phyloP scores from a whole-genome alignment of 1,140 invertebrate genomes.

The Apolygus lucorum region DNA sequence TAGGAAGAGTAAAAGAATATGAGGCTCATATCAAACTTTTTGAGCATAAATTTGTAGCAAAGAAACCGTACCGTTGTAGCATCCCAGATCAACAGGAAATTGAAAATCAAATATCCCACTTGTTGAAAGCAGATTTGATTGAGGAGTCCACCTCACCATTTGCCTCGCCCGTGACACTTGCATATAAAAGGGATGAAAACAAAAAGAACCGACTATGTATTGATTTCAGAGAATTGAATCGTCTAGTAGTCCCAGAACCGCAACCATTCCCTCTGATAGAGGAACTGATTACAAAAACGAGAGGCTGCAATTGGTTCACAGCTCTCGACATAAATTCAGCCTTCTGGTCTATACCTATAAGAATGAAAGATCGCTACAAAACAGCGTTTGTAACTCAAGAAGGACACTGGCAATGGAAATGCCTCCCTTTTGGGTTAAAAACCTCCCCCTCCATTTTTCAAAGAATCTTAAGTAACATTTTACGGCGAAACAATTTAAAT shows the following conservation, averaged over 20 bases:
- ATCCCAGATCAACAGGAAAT: conserved; percentile 38
- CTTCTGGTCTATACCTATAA: conserved; percentile 39
- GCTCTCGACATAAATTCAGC: conserved; percentile 39
- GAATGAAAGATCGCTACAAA: conserved; percentile 37
- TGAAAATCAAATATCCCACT: conserved; percentile 36
- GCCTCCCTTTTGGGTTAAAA: conserved; percentile 37
- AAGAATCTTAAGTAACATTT: conserved; percentile 37
- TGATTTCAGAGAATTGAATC: conserved; percentile 38
- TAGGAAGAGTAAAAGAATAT: conserved; percentile 32
- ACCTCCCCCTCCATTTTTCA: conserved; percentile 42
- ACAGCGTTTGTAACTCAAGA: conserved; percentile 39
- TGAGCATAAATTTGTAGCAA: conserved; percentile 25
- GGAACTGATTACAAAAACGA: conserved; percentile 35
- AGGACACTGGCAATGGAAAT: conserved; percentile 38
- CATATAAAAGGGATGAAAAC: conserved; percentile 37
- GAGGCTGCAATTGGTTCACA: conserved; percentile 37
- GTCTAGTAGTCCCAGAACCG: conserved; percentile 37
- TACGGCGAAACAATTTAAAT: conserved; percentile 41
- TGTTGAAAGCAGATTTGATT: conserved; percentile 36
- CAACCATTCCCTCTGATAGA: conserved; percentile 40
- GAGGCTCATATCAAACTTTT: conserved; percentile 36
- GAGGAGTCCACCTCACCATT: conserved; percentile 39
- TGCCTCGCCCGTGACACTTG: conserved; percentile 38
- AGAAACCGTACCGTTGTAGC: conserved; percentile 37
- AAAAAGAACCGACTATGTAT: conserved; percentile 37